These are phyloP conservation scores for Phyllotis vaccarum DNA, from an alignment of 2,797 vertebrate species.

Conservation along the genomic window DNA sequence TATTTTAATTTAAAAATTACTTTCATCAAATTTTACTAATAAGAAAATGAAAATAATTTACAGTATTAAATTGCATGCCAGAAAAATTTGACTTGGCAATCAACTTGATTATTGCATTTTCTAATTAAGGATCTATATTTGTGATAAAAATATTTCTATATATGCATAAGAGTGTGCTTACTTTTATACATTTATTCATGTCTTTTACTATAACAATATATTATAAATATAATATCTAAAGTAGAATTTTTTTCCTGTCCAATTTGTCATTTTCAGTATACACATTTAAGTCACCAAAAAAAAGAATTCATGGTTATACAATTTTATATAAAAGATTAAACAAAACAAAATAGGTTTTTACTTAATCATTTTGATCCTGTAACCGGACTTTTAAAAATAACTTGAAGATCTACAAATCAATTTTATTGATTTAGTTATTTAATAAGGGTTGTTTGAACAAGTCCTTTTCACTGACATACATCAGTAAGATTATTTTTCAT, in stretches of 20 bases:
- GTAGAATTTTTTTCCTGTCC: background rate
- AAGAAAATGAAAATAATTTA: constrained; percentile 57
- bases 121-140: background rate
- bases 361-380: constrained; percentile 47
- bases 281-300: constrained; percentile 6
- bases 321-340: background rate
- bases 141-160: background rate
- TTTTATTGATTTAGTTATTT: background rate
- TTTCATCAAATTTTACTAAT: constrained; percentile 48
- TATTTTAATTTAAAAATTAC: constrained; percentile 68
- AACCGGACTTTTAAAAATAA: background rate
- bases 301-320: constrained; percentile 40
- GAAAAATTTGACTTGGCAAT: background rate
- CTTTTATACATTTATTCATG: background rate
- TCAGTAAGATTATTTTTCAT: constrained; percentile 49
- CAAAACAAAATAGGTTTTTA: constrained; percentile 27
- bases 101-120: background rate
- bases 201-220: background rate
- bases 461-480: background rate
- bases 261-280: background rate
- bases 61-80: background rate
- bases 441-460: background rate
- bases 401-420: constrained; percentile 35
- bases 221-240: background rate
- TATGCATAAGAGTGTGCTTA: background rate